A percentile compares a stretch with the other conserved stretches of the same genome.
Conservation (phyloP, 2,113 vertebrate species). For the Sinocyclocheilus grahami region DNA sequence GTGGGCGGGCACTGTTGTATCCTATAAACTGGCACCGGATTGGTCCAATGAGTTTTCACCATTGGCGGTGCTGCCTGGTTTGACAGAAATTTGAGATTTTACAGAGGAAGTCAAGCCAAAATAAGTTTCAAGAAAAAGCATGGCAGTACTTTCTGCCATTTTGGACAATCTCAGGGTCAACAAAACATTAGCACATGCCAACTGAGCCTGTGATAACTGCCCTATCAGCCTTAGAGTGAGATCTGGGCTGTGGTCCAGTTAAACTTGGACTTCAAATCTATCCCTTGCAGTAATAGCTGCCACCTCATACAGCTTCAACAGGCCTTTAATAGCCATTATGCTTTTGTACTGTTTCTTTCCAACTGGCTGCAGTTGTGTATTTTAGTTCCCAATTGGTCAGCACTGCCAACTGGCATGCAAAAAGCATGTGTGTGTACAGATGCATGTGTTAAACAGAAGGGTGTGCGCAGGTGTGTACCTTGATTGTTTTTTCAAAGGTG, state of each 20-base stretch:
- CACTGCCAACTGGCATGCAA: conserved; percentile 14
- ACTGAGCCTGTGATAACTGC: conserved; percentile 3
- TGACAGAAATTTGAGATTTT: conserved; percentile 2
- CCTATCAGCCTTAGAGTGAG: neutral
- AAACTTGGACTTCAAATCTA: neutral
- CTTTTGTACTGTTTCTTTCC: neutral
- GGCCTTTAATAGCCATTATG: conserved; percentile 8
- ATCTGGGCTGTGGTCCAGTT: conserved; percentile 51
- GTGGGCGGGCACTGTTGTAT: neutral
- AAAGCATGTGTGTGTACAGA: conserved; percentile 18
- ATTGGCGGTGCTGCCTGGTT: neutral
- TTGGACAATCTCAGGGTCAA: conserved; percentile 8
- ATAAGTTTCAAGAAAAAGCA: neutral
- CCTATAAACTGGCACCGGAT: neutral
- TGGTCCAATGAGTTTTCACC: neutral
- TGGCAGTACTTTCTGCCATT: neutral
- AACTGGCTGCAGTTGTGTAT: neutral
- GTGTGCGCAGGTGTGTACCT: neutral
- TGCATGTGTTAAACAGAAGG: conserved; percentile 33
- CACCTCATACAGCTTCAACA: neutral
- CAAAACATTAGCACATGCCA: conserved; percentile 10
- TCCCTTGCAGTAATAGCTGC: neutral
- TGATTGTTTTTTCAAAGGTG: conserved; percentile 4
- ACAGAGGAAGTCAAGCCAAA: neutral
- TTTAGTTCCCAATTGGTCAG: neutral